Evolutionary conservation across 2,113 vertebrate genomes (phyloP), one percentile per base, ranked within the genome.

Genomic region (Datnioides undecimradiatus): DNA sequence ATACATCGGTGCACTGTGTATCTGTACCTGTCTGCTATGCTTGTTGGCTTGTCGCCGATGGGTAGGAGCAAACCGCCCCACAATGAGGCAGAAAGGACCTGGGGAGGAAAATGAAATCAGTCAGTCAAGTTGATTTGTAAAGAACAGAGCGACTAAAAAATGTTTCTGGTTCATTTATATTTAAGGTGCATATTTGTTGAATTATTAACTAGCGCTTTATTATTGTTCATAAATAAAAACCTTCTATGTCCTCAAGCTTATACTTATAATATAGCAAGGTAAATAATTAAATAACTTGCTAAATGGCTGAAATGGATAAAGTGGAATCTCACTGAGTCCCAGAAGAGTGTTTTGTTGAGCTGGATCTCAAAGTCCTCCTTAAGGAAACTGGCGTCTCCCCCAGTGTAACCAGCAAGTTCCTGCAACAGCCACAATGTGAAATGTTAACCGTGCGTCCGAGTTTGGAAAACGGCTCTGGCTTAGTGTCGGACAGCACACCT

Each of bases 341-440:
- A 95, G 46, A 95, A 0, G 6, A 99, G 95, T 0, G 93, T 91
- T 65, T 93, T 97, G 74, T 99, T 99, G 67, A 98, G 54, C 87
- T 99, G 98, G 33, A 99, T 93, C 84, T 99, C 98, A 87, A 99
- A 97, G 49, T 99, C 97, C 64, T 99, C 98, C 46, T 99, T 99
- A 1, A 99, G 83, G 91, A 98, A 99, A 77, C 93, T 96, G 89
- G 97, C 97, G 0, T 99, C 97, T 58, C 98, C 98, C 1, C 98
- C 98, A 0, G 96, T 95, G 87, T 97, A 99, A 64, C 98, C 98
- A 2, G 98, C 97, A 81, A 99, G 76, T 67, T 99, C 98, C 98
- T 99, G 84, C 2, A 84, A 84, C 34, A 67, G 67, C 6, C 55
- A 79, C 4, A 68, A 66, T 63, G 23, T 9, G 41, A 13, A 43